phyloP scores from a whole-genome alignment of 2,113 vertebrate genomes.

The Ploceus nigricollis region DNA sequence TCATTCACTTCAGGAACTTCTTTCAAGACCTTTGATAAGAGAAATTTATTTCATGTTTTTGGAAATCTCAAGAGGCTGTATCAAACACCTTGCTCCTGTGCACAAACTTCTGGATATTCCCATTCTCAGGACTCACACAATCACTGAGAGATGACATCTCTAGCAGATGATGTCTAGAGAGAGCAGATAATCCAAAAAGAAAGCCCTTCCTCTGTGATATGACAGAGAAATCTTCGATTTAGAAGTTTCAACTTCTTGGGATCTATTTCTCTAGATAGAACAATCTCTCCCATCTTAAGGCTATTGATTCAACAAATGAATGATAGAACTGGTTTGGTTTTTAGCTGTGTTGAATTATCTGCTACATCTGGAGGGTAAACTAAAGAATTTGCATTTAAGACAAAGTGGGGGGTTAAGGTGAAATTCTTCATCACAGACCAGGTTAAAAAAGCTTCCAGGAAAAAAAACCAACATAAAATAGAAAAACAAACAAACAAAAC shows the following conservation, averaged over 20 bases:
- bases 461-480: neutral
- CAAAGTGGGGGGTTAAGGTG: accelerated
- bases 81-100: neutral
- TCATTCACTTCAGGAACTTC: neutral
- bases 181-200: neutral
- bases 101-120: neutral
- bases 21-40: neutral
- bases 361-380: neutral
- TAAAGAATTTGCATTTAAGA: neutral
- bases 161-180: neutral
- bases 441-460: neutral
- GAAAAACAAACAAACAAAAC: neutral
- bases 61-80: neutral
- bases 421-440: neutral
- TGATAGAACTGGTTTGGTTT: neutral
- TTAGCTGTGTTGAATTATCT: neutral
- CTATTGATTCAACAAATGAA: neutral
- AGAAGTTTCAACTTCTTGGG: neutral
- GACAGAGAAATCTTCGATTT: accelerated
- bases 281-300: neutral
- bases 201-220: neutral
- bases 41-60: neutral
- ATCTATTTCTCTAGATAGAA: neutral
- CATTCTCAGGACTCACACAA: neutral
- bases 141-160: neutral